A percentile compares a stretch with the other conserved stretches of the same genome.
phyloP scores from a whole-genome alignment of 2,888 invertebrate species.

The Graphium colonna region DNA sequence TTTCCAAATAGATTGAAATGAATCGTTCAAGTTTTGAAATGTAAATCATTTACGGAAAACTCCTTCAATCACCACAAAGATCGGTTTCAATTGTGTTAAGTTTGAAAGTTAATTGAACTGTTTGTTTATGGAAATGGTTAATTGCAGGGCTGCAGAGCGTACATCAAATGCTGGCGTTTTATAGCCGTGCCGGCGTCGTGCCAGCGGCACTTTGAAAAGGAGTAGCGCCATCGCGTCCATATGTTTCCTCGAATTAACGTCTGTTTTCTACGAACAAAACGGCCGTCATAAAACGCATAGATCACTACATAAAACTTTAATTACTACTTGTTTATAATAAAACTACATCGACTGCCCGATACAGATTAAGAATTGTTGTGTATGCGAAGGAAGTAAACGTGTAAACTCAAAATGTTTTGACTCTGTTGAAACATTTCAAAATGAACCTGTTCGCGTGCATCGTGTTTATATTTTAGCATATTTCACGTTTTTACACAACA shows the following conservation, averaged over 20 bases:
- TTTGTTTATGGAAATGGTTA: conserved; percentile 64
- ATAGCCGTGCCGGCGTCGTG: conserved; percentile 36
- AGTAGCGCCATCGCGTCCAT: conserved; percentile 73
- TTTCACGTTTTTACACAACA: too few relatives aligned
- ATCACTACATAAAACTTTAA: conserved; percentile 67
- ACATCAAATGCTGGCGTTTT: conserved; percentile 71
- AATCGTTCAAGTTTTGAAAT: not conserved
- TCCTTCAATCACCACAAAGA: not conserved
- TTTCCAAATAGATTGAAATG: too few relatives aligned
- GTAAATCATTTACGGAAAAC: not conserved
- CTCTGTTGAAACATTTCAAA: too few relatives aligned
- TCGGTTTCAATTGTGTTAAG: conserved; percentile 45
- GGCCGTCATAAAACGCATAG: conserved; percentile 69
- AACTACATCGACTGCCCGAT: conserved; percentile 42
- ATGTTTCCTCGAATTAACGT: conserved; percentile 78
- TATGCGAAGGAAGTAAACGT: conserved; percentile 15
- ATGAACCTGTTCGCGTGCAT: too few relatives aligned
- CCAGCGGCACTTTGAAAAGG: conserved; percentile 72
- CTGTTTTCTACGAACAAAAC: conserved; percentile 77
- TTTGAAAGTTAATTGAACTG: conserved; percentile 60
- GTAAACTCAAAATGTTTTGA: not conserved
- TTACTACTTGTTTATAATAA: conserved; percentile 67
- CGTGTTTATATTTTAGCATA: too few relatives aligned
- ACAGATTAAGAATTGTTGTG: conserved; percentile 28
- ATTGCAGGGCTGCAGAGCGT: conserved; percentile 60